Evolutionary conservation across 1,140 invertebrate genomes (phyloP), one percentile per base, ranked within the genome.

Genomic region (Reticulitermes speratus): DNA sequence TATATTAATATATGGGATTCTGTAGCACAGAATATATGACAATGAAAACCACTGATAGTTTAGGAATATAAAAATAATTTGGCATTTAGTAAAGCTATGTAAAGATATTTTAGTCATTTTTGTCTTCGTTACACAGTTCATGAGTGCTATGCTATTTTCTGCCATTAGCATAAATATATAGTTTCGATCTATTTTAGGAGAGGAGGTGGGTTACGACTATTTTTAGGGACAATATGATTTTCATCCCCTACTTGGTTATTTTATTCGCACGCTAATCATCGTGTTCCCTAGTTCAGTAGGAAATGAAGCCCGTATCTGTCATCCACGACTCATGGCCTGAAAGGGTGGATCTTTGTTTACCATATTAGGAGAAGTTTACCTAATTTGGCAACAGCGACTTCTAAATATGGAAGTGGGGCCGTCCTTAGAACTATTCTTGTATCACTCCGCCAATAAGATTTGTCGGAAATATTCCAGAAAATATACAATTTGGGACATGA

Each of bases 341-440:
- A 87, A 86, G 87, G 88, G 87, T 87, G 88, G 87, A 88, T 89
- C 89, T 89, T 87, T 86, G 88, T 88, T 89, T 88, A 86, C 90
- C 89, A 88, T 90, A 90, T 89, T 89, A 88, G 90, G 89, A 87
- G 88, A 89, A 90, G 88, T 89, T 89, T 90, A 89, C 90, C 90
- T 90, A 89, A 90, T 90, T 90, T 90, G 89, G 90, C 89, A 89
- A 88, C 88, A 88, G 87, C 88, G 87, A 89, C 89, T 90, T 89
- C 89, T 90, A 89, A 90, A 90, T 89, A 90, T 89, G 90, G 90
- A 88, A 89, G 86, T 86, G 87, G 81, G 86, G 86, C 87, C 83
- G 86, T 84, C 83, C 86, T 86, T 86, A 87, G 25, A 48, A 8
- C 30, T 14, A 21, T 32, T 23, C 2, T 32, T 59, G 59, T 86